Evolutionary conservation across 2,113 vertebrate genomes (phyloP).

Genomic region (Sylvia atricapilla): DNA sequence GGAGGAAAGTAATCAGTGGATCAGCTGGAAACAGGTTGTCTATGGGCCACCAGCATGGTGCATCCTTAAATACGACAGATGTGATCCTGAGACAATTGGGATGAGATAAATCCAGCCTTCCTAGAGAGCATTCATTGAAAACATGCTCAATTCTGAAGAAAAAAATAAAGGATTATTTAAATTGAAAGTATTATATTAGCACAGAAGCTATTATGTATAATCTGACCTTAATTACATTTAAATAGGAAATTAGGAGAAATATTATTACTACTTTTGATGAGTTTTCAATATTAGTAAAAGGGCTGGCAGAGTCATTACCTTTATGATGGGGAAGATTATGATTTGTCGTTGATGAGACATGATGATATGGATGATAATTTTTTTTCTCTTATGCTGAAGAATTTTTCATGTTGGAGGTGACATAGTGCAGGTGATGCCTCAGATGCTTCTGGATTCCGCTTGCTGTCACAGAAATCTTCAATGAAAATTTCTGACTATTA

Average conservation of each 20-base stretch:
- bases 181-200: neutral
- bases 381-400: neutral
- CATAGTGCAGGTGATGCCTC: neutral
- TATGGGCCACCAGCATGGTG: neutral
- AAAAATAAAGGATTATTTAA: neutral
- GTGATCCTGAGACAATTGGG: neutral
- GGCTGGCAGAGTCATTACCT: neutral
- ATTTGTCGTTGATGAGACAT: neutral
- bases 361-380: neutral
- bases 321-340: neutral
- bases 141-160: neutral
- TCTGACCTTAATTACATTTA: neutral
- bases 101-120: neutral
- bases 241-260: neutral
- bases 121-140: neutral
- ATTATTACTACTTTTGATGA: neutral
- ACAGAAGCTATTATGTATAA: neutral
- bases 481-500: neutral
- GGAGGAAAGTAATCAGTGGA: neutral
- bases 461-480: neutral
- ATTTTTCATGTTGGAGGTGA: neutral
- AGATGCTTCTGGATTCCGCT: neutral
- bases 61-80: neutral
- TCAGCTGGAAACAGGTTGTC: conserved; percentile 3
- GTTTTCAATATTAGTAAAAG: neutral